These are phyloP conservation scores for Eueides isabella DNA, from an alignment of 1,140 invertebrate genomes.

Conservation along the genomic window DNA sequence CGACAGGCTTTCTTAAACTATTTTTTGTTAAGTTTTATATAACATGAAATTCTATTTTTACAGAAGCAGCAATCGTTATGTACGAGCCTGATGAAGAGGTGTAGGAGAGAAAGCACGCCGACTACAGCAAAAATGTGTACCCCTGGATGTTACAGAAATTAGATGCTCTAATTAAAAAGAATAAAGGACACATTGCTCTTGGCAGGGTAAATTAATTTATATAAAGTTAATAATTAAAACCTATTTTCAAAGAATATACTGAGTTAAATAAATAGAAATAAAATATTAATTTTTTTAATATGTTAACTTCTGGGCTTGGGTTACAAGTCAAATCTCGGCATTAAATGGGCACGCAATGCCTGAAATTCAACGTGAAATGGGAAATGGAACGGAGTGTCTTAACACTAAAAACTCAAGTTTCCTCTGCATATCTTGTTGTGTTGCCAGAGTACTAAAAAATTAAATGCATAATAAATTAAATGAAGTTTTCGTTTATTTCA, in stretches of 20 bases:
- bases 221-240: background rate
- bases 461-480: no score
- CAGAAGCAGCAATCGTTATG: conserved; percentile 52
- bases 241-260: background rate
- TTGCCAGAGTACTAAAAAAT: no score
- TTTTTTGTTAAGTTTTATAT: background rate
- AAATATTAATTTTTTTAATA: no score
- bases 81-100: conserved; percentile 54
- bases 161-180: conserved; percentile 54
- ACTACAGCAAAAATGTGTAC: conserved; percentile 51
- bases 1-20: background rate
- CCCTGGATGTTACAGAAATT: conserved; percentile 50
- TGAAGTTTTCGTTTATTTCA: no score
- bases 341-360: no score
- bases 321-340: no score
- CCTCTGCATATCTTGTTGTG: no score
- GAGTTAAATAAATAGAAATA: no score
- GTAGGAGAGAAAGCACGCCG: conserved; percentile 55
- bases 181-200: conserved; percentile 83
- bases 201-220: conserved; percentile 81
- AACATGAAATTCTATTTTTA: conserved; percentile 16
- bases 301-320: no score
- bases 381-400: no score
- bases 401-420: no score
- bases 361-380: no score